phyloP scores from a whole-genome alignment of 2,888 invertebrate species.

The Dynastes tityus region DNA sequence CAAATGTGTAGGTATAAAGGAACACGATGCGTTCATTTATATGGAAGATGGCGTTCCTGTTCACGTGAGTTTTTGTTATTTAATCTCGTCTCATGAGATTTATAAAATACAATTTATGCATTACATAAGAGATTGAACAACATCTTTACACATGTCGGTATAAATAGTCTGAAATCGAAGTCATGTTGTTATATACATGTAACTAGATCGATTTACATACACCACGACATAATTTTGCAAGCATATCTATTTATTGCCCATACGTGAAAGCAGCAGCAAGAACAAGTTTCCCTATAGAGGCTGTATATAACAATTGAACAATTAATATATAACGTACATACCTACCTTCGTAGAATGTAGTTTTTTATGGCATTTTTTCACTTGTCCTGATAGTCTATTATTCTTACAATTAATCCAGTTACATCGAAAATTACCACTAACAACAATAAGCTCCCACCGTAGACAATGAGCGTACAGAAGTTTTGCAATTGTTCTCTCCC shows the following conservation, averaged over 20 bases:
- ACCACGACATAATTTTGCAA: conserved; percentile 9
- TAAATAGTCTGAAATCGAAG: neutral
- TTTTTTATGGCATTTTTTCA: conserved; percentile 18
- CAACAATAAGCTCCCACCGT: conserved; percentile 8
- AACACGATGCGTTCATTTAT: conserved; percentile 63
- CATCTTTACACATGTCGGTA: neutral
- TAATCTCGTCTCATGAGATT: too few relatives aligned
- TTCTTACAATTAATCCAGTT: conserved; percentile 48
- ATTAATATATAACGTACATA: conserved; percentile 15
- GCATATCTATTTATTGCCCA: conserved; percentile 8
- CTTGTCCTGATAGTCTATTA: conserved; percentile 44
- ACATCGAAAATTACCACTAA: conserved; percentile 39
- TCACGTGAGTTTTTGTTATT: conserved; percentile 53
- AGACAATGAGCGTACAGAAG: conserved; percentile 2
- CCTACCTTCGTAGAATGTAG: conserved; percentile 9
- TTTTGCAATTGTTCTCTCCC: conserved; percentile 15
- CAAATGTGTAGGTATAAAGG: conserved; percentile 66
- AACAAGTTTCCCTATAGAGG: neutral
- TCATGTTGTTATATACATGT: neutral
- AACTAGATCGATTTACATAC: neutral
- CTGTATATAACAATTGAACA: conserved; percentile 16
- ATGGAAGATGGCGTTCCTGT: conserved; percentile 64
- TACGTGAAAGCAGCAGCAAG: conserved; percentile 15
- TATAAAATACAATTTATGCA: too few relatives aligned
- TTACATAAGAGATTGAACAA: neutral